Conservation (phyloP, 1,140 invertebrate genomes). For the Brachionus rubens region DNA sequence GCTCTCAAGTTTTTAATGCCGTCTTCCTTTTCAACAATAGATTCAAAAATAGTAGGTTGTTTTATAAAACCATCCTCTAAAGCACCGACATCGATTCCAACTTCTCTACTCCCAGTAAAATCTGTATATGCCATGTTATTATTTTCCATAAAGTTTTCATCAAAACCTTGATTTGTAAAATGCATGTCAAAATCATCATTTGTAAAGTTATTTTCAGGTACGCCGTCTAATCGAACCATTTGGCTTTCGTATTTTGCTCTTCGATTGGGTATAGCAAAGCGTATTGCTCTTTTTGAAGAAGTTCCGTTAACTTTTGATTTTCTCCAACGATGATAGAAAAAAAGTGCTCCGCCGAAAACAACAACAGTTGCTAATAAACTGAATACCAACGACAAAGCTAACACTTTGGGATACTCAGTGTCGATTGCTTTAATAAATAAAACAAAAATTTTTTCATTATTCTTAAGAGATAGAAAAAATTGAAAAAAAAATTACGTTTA, state of each 20-base stretch:
- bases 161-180: conserved; percentile 20
- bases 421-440: not conserved
- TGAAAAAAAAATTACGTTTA: not conserved
- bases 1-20: not conserved
- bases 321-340: conserved; percentile 6
- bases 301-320: not conserved
- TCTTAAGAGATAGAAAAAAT: not conserved
- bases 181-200: not conserved
- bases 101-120: conserved; percentile 39
- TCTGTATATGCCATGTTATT: conserved; percentile 14
- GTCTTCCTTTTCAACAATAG: not conserved
- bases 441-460: not conserved
- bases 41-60: not conserved
- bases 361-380: conserved; percentile 7
- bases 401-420: conserved; percentile 6
- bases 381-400: not conserved
- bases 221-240: not conserved
- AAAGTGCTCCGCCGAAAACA: conserved; percentile 5
- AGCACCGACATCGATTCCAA: conserved; percentile 20
- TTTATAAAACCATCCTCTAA: not conserved
- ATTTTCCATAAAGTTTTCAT: conserved; percentile 6
- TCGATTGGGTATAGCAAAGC: conserved; percentile 9
- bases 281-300: not conserved
- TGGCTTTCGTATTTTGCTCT: not conserved
- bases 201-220: not conserved